Evolutionary conservation across 2,888 invertebrate species (phyloP), one percentile per base, ranked within the genome.

Genomic region (Epistrophe grossulariae): DNA sequence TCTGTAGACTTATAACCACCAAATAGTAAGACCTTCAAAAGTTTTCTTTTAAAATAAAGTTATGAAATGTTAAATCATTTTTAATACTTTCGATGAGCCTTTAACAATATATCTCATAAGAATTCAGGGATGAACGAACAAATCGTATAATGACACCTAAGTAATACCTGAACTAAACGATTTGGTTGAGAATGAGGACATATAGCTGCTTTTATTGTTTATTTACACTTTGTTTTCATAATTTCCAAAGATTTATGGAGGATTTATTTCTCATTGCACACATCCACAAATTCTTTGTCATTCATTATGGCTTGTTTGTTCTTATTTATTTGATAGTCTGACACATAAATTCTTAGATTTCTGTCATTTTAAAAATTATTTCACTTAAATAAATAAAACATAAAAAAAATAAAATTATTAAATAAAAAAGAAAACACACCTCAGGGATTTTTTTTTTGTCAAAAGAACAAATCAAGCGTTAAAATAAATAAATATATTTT

Each of bases 181-280:
- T 35, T 57, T 62, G 31, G 28, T 24, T 64, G 73, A 73, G 35
- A 68, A 68, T 31, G 66, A 50, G 28, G 45, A 55, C 70, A 28
- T 19, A 19, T 9, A 52, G 13, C 50, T 48, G 31, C n/a, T 79
- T 73, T 40, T 24, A 78, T 71, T 80, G 80, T 80, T 80, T 80
- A 72, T 84, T 77, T 84, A 84, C 80, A 66, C 59, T 80, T 76
- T 71, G 70, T 76, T 76, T 76, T 72, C 71, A 77, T 60, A 43
- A 62, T 72, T 62, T 68, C 11, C 17, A 52, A 72, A 72, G 80
- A 84, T 84, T 84, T 84, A 84, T 84, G 19, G 59, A 84, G 15
- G 28, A 79, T 52, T 76, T 74, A 80, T 80, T 50, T 68, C 24
- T 24, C 24, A 24, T n/a, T 17, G 79, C 31, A 15, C 15, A 43